Conservation (phyloP, 1,140 invertebrate genomes). For the Notospermus geniculatus region DNA sequence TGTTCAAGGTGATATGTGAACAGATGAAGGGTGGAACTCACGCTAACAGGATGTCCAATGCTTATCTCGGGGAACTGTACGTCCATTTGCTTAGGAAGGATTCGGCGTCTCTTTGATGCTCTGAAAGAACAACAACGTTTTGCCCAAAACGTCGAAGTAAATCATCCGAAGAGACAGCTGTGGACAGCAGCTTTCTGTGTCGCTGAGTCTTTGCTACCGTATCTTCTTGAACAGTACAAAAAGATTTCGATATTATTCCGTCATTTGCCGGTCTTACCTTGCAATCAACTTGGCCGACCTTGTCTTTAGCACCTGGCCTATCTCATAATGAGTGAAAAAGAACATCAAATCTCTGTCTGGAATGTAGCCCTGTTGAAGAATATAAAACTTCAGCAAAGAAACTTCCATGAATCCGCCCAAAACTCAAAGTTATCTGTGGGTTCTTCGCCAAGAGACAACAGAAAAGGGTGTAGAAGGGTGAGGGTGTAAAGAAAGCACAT, state of each 20-base stretch:
- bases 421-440: background rate
- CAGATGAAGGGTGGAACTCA: conserved; percentile 23
- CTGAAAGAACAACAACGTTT: conserved; percentile 61
- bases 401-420: background rate
- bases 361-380: conserved; percentile 58
- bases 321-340: conserved; percentile 68
- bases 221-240: too few relatives aligned
- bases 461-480: too few relatives aligned
- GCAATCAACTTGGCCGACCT: conserved; percentile 62
- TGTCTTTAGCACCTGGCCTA: conserved; percentile 61
- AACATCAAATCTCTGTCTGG: conserved; percentile 68
- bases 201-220: too few relatives aligned
- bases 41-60: conserved; percentile 59
- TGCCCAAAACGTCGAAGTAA: too few relatives aligned
- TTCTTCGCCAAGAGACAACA: too few relatives aligned
- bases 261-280: conserved; percentile 59
- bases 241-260: too few relatives aligned
- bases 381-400: background rate
- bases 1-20: too few relatives aligned
- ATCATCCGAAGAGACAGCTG: too few relatives aligned
- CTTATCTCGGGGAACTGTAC: conserved; percentile 67
- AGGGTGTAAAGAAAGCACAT: too few relatives aligned
- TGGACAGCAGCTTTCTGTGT: too few relatives aligned
- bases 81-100: conserved; percentile 61
- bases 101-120: conserved; percentile 64